Base-by-base conservation (phyloP, 2,888 invertebrate genomes). In the Latrodectus elegans region DNA sequence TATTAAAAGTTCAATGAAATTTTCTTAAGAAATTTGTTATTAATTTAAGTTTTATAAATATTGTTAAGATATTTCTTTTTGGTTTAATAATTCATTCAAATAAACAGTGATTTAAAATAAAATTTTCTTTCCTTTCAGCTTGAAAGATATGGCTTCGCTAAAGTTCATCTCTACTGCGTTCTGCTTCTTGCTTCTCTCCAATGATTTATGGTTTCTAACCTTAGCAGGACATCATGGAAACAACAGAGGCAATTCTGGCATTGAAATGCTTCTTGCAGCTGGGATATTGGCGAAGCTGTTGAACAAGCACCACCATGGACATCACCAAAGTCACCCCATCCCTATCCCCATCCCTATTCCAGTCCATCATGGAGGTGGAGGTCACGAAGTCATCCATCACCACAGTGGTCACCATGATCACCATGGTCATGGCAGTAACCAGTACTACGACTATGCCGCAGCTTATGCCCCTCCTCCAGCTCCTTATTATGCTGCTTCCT, bases 191-290 rank as follows among this genome's bases (percentile, higher is more conserved):
- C 74, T 86, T 0, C 55, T 80, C 0, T 55, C 72, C 1, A 22
- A 72, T 9, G 53, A 76, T 0, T 8, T 84, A 9, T 81, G 76
- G 67, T 8, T 86, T 0, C 4, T 12, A 11, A 68, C 71, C n/a
- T 22, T 60, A 17, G 75, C 80, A 1, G 26, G 22, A 8, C 75
- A 75, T 52, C 81, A 86, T 51, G 51, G 74, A 22, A 22, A 79
- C 12, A 64, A 75, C 22, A 14, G 72, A 12, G 26, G 67, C 1
- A 78, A 82, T 15, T 82, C 82, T 11, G 87, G 87, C 12, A 87
- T 87, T 14, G 88, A 88, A 67, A 88, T 88, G 84, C 88, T 88
- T 12, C 22, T 84, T 49, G 88, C 88, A 4, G 88, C 84, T 9
- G 84, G 88, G 14, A 88, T 84, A 22, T 55, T 88, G 15, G 88